Base-by-base conservation (phyloP, 1,140 invertebrate species). In the Adoxophyes honmai region DNA sequence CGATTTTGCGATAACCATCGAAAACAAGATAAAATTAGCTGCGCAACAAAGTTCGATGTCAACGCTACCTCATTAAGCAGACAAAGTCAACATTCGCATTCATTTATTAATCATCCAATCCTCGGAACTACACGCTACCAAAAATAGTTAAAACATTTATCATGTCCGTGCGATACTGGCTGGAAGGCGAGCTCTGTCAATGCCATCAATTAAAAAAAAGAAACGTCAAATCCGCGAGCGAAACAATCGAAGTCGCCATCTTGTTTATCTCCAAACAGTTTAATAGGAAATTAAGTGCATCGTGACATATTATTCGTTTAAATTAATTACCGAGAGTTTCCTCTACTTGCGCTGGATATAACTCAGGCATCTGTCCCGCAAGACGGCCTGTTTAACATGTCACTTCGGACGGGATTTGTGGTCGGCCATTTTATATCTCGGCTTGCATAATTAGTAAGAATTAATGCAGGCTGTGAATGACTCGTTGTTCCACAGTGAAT, bases 391-490 rank as follows among this genome's bases (percentile, higher is more conserved):
- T 84, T 85, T 80, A 78, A 77, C 60, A 73, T 82, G 82, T 88
- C 85, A 85, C 62, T 78, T 75, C 58, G 74, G 64, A 72, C 66
- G 70, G 73, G 75, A 88, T 88, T 88, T 88, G 85, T 85, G 81
- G 65, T 56, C 75, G 66, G 58, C 73, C 81, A 80, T 83, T 80
- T 86, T 80, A 74, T 72, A 79, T 82, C 80, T 80, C 71, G 73
- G 75, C 75, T 82, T 81, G 75, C 75, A 78, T 85, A 85, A 88
- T 86, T 88, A 88, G 75, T 73, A 60, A 70, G 75, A 73, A 85
- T 88, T 88, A 85, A 86, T 83, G 80, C 62, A 67, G 57, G 68
- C 75, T 80, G 73, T 78, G 75, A 75, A 76, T 70, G 77, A 82
- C 69, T 75, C 69, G 76, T 75, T 75, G 68, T 75, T 79, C 63